Conservation (phyloP, 2,888 invertebrate genomes). For the Lasioglossum figueresi region DNA sequence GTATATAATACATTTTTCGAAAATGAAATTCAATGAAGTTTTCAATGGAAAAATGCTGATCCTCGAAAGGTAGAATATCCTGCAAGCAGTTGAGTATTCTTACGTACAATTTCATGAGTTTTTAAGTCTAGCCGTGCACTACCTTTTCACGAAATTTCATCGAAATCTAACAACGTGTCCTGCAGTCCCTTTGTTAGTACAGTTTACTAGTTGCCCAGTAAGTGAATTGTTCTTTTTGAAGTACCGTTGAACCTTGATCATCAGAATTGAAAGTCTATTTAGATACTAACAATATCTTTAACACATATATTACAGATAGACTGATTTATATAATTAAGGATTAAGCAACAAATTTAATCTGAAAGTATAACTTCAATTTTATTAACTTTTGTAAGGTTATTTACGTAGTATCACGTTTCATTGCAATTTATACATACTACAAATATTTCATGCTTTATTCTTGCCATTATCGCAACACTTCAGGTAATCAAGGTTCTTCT, state of each 20-base stretch:
- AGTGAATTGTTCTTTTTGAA: conserved; percentile 30
- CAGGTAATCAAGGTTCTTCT: conserved; percentile 50
- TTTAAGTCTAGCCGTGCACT: background rate
- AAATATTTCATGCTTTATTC: background rate
- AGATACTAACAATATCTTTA: background rate
- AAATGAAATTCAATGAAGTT: background rate
- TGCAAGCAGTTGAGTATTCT: background rate
- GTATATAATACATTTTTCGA: too few relatives aligned
- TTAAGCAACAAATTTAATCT: background rate
- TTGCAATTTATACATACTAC: background rate
- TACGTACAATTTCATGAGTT: background rate
- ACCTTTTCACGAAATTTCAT: background rate
- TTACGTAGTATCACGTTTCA: background rate
- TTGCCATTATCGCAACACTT: conserved; percentile 1
- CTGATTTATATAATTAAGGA: background rate
- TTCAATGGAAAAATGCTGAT: background rate
- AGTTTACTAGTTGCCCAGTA: conserved; percentile 36
- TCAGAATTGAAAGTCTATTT: conserved; percentile 1
- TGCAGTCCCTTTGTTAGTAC: conserved; percentile 23
- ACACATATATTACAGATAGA: background rate
- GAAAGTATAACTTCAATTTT: background rate
- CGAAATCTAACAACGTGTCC: background rate
- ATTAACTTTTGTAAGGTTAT: background rate
- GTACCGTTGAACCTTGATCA: conserved; percentile 44
- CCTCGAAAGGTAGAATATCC: background rate